phyloP scores from a whole-genome alignment of 2,113 vertebrate genomes.

The Picathartes gymnocephalus region DNA sequence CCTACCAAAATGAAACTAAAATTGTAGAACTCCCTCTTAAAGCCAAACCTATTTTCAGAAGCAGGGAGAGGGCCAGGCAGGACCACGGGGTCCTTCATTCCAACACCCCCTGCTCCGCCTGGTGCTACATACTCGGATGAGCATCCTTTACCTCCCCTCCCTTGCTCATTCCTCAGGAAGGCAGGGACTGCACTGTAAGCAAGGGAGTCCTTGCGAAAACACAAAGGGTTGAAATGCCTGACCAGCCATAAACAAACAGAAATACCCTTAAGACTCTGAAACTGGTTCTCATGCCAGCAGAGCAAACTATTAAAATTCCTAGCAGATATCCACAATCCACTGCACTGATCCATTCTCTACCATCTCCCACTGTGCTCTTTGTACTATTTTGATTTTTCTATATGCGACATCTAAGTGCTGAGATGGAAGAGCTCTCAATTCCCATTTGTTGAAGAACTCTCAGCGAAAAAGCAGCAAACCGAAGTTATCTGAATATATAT shows the following conservation, averaged over 20 bases:
- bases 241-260: background rate
- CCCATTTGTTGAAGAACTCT: background rate
- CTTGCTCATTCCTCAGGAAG: background rate
- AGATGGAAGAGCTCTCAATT: background rate
- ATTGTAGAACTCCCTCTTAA: background rate
- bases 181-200: background rate
- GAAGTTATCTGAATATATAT: background rate
- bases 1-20: background rate
- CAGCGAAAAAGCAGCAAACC: background rate
- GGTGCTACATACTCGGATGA: accelerated
- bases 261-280: background rate
- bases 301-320: background rate
- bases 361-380: background rate
- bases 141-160: background rate
- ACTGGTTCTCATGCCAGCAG: background rate
- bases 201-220: background rate
- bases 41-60: background rate
- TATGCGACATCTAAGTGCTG: background rate
- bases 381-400: background rate
- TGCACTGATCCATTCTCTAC: background rate
- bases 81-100: background rate
- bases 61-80: background rate
- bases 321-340: background rate
- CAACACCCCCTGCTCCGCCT: background rate
- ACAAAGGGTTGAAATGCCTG: background rate